Percentiles rank a stretch among this genome's conserved stretches.
Conservation (phyloP, 2,888 invertebrate genomes). For the Netelia inedita region DNA sequence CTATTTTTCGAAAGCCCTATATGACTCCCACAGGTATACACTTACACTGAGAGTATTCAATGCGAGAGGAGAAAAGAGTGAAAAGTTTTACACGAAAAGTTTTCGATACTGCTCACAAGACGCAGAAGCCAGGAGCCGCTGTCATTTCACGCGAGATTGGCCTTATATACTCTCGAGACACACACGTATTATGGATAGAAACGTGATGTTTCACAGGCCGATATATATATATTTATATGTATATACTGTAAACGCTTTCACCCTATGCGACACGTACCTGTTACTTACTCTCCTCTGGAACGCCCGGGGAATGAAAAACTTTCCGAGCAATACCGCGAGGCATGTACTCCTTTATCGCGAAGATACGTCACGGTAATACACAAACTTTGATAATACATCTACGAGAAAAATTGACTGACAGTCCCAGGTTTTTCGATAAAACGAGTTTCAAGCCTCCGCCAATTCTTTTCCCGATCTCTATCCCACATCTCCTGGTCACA, state of each 20-base stretch:
- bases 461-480: neutral
- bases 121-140: conserved; percentile 32
- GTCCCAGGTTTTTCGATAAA: neutral
- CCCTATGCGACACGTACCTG: conserved; percentile 57
- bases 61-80: conserved; percentile 24
- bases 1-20: conserved; percentile 23
- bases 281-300: conserved; percentile 47
- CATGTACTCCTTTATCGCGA: conserved; percentile 17
- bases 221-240: conserved; percentile 5
- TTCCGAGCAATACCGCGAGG: conserved; percentile 32
- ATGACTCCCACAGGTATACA: conserved; percentile 54
- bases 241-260: conserved; percentile 42
- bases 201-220: conserved; percentile 53
- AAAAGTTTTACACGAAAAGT: conserved; percentile 66
- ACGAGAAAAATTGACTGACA: neutral
- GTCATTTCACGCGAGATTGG: conserved; percentile 64
- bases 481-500: neutral
- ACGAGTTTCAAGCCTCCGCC: neutral
- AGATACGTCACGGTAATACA: neutral
- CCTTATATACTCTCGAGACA: conserved; percentile 43
- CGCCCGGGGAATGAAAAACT: conserved; percentile 41
- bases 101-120: conserved; percentile 52
- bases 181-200: conserved; percentile 55
- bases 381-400: conserved; percentile 18
- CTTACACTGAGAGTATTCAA: neutral